phyloP scores from a whole-genome alignment of 2,888 invertebrate species.

The Pheosia tremula region DNA sequence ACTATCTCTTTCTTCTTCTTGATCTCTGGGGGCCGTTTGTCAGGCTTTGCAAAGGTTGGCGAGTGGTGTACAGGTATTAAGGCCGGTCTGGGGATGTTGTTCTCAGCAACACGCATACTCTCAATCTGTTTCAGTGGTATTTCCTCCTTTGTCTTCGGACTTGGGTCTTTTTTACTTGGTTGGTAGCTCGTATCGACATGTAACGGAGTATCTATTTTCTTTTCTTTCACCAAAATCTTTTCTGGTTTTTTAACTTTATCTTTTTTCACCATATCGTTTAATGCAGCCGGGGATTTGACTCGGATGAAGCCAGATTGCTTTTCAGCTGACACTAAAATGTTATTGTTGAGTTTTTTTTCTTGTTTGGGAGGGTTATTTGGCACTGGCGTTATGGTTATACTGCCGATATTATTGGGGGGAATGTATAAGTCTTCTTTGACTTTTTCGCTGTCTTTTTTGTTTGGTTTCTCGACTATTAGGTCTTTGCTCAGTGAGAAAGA shows the following conservation, averaged over 20 bases:
- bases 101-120: slow-evolving; percentile 65
- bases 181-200: slow-evolving; percentile 68
- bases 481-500: slow-evolving; percentile 61
- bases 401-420: slow-evolving; percentile 73
- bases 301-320: slow-evolving; percentile 63
- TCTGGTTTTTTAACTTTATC: slow-evolving; percentile 56
- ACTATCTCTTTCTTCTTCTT: slow-evolving; percentile 75
- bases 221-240: slow-evolving; percentile 53
- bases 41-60: slow-evolving; percentile 76
- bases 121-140: slow-evolving; percentile 69
- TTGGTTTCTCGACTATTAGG: slow-evolving; percentile 59
- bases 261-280: slow-evolving; percentile 74
- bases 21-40: slow-evolving; percentile 69
- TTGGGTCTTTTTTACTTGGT: slow-evolving; percentile 58
- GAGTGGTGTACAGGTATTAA: slow-evolving; percentile 71
- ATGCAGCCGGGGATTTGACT: slow-evolving; percentile 74
- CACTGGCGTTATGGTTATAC: slow-evolving; percentile 78
- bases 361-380: slow-evolving; percentile 42
- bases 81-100: slow-evolving; percentile 70
- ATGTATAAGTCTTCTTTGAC: slow-evolving; percentile 66
- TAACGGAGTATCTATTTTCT: slow-evolving; percentile 55
- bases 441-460: slow-evolving; percentile 52
- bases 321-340: slow-evolving; percentile 30
- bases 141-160: slow-evolving; percentile 65
- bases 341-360: slow-evolving; percentile 52